Base-by-base conservation (phyloP, 2,888 invertebrate species). In the Zygaena filipendulae region DNA sequence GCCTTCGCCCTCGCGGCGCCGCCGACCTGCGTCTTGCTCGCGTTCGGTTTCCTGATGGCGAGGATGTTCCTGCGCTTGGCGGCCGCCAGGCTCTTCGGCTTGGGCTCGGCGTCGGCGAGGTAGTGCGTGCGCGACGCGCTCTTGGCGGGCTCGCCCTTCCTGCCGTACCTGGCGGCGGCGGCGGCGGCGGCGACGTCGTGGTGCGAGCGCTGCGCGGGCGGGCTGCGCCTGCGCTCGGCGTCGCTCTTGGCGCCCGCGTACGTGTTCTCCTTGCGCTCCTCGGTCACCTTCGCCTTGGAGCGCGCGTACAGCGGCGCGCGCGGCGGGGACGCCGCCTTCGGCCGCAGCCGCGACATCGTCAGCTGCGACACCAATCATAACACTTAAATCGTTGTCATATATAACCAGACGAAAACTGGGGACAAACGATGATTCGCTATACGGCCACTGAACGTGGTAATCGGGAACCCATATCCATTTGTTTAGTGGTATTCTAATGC, bases 201-300 rank as follows among this genome's bases (percentile, higher is more conserved):
- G 0, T 59, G 59, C 36, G 70, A 59, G 32, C 66, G 63, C 36
- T 42, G 63, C 18, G 63, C 55, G 19, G 45, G 47, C 8, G 47
- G 45, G 26, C 42, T 43, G n/a, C 46, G 45, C 20, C 41, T 42
- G n/a, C 56, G 53, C 26, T 71, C 71, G 4, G 54, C 13, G 43
- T 69, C 72, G 4, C 52, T 49, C 38, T 69, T 70, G 22, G 64
- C 69, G 24, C 63, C 69, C 9, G 46, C 59, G 57, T 71, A 79
- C 2, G 79, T 55, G 59, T 79, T 79, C 45, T 79, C 79, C 35
- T 79, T 79, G 33, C 77, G 62, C 31, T 79, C 79, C 36, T 77
- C 75, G 3, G 59, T 64, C 24, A 59, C 64, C 32, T 75, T 77
- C 4, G 46, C 59, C 35, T 75, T 77, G 27, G 68, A 52, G 27